Conservation (phyloP, 2,797 vertebrate species). For the Pangasius krempfi region DNA sequence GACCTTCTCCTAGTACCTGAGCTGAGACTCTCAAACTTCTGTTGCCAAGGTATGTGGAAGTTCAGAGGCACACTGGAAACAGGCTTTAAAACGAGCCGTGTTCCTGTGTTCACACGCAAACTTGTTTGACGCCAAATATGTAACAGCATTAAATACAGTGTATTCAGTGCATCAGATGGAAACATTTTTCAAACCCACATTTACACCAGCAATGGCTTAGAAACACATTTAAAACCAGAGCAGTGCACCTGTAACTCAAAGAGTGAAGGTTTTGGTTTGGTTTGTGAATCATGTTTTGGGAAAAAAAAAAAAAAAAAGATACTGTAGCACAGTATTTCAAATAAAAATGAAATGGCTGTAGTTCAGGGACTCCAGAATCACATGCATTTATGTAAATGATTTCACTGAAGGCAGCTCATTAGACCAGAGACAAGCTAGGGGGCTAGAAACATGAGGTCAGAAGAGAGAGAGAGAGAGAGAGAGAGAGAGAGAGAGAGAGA, state of each 20-base stretch:
- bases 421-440: background rate
- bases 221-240: background rate
- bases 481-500: background rate
- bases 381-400: slow-evolving; percentile 7
- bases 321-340: background rate
- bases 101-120: no score
- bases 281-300: no score
- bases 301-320: background rate
- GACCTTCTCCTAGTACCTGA: background rate
- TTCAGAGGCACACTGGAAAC: background rate
- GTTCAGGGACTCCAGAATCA: background rate
- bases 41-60: background rate
- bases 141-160: background rate
- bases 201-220: background rate
- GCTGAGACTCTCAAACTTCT: background rate
- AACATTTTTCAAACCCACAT: background rate
- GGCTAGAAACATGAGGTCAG: background rate
- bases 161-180: background rate
- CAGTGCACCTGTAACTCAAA: background rate
- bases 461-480: background rate
- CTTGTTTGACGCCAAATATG: no score
- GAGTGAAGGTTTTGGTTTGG: no score
- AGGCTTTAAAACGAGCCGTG: background rate
- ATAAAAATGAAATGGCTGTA: background rate
- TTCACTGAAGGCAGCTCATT: background rate